These are phyloP conservation scores for Mythimna loreyi DNA, from an alignment of 2,888 invertebrate genomes.

Conservation along the genomic window DNA sequence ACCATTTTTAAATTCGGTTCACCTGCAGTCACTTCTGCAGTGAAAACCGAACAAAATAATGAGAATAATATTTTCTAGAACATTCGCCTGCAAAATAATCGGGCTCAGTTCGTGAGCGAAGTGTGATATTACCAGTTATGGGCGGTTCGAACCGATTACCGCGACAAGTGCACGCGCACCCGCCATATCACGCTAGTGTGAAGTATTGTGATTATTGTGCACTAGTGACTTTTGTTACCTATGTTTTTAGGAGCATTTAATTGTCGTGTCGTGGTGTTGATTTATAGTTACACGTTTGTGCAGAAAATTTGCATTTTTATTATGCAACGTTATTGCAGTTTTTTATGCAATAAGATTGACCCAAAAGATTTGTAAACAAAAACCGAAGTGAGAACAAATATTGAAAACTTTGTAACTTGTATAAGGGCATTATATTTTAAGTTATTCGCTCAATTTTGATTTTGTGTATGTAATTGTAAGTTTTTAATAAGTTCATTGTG, in stretches of 20 bases:
- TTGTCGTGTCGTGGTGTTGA: constrained; percentile 2
- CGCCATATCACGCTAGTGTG: constrained; percentile 59
- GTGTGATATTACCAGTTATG: constrained; percentile 76
- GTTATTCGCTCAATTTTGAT: too few relatives aligned
- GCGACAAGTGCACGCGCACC: constrained; percentile 69
- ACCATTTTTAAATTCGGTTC: constrained; percentile 27
- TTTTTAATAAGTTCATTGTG: too few relatives aligned
- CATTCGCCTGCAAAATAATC: constrained; percentile 71
- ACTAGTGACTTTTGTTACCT: constrained; percentile 5
- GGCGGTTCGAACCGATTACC: constrained; percentile 72
- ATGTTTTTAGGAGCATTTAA: neutral
- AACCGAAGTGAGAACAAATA: neutral
- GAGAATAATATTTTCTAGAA: constrained; percentile 68
- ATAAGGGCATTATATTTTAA: neutral
- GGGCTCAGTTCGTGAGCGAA: constrained; percentile 65
- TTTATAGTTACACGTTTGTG: neutral
- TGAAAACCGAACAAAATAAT: constrained; percentile 60
- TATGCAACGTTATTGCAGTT: neutral
- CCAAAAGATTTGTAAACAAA: neutral
- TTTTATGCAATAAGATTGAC: neutral
- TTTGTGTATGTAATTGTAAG: too few relatives aligned
- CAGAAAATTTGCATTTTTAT: neutral
- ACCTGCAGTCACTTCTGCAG: constrained; percentile 62
- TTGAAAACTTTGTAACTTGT: neutral
- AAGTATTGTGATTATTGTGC: constrained; percentile 57